Evolutionary conservation across 2,113 vertebrate genomes (phyloP).

Genomic region (Cyanoliseus patagonus): DNA sequence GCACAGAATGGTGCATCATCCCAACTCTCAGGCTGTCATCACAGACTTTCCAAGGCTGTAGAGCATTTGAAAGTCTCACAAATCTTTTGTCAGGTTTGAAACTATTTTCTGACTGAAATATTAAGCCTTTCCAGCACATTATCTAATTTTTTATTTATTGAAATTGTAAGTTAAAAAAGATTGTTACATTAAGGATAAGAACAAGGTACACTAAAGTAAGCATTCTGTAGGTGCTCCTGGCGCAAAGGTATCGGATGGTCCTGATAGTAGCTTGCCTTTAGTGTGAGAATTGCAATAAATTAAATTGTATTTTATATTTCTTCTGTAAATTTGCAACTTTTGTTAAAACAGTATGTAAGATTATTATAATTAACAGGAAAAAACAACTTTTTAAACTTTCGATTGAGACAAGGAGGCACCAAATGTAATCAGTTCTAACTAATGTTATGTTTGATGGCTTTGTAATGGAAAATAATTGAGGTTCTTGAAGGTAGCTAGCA

Average conservation of each 20-base stretch:
- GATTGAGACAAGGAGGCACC: too few species aligned
- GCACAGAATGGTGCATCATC: background rate
- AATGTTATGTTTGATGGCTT: too few species aligned
- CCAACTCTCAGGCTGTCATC: background rate
- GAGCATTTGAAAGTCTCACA: background rate
- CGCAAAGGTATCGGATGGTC: background rate
- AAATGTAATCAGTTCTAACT: too few species aligned
- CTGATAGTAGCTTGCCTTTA: background rate
- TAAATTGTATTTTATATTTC: background rate
- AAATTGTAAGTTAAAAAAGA: fast-evolving
- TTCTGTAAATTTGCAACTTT: background rate
- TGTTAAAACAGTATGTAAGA: background rate
- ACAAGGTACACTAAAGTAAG: background rate
- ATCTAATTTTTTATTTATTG: background rate
- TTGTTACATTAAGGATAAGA: background rate
- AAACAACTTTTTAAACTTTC: background rate
- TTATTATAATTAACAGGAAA: background rate
- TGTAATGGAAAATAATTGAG: too few species aligned
- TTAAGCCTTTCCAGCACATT: background rate
- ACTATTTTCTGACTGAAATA: background rate
- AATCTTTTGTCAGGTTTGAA: background rate
- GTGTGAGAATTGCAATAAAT: background rate
- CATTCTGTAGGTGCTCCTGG: background rate
- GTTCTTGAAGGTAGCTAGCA: too few species aligned
- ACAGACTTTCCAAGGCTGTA: background rate